Conservation (phyloP, 2,797 vertebrate species). For the Tenualosa ilisha region DNA sequence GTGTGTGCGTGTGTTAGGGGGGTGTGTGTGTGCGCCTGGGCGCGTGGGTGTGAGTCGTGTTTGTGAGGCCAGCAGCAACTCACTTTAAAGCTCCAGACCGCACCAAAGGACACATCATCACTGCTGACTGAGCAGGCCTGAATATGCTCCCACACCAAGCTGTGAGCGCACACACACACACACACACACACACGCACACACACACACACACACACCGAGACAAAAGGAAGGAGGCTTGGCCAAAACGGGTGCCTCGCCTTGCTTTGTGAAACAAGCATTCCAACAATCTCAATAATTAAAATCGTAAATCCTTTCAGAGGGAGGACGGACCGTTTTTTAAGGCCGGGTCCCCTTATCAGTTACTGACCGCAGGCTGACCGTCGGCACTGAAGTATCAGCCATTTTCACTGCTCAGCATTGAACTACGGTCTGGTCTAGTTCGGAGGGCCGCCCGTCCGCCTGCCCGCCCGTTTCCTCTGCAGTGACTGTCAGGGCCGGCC, state of each 20-base stretch:
- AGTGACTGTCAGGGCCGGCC: constrained; percentile 60
- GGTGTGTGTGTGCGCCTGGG: neutral
- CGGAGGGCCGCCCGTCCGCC: neutral
- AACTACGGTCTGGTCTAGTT: neutral
- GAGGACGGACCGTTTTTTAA: constrained; percentile 9
- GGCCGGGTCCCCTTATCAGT: neutral
- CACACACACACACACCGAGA: neutral
- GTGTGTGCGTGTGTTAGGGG: neutral
- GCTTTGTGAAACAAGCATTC: constrained; percentile 29
- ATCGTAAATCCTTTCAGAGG: constrained; percentile 47
- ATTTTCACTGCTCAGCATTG: neutral
- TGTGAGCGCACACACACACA: neutral
- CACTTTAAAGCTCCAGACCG: constrained; percentile 19
- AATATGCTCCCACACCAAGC: neutral
- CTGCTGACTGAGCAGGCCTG: neutral
- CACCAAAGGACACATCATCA: constrained; percentile 22
- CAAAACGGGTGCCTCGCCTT: constrained; percentile 11
- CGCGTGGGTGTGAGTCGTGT: neutral
- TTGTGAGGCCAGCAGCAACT: neutral
- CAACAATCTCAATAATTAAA: constrained; percentile 43
- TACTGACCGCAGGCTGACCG: neutral
- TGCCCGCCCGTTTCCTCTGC: neutral
- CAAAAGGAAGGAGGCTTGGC: constrained; percentile 23
- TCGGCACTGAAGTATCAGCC: constrained; percentile 2
- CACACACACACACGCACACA: neutral